phyloP scores from a whole-genome alignment of 2,113 vertebrate genomes.

The Parotia lawesii region DNA sequence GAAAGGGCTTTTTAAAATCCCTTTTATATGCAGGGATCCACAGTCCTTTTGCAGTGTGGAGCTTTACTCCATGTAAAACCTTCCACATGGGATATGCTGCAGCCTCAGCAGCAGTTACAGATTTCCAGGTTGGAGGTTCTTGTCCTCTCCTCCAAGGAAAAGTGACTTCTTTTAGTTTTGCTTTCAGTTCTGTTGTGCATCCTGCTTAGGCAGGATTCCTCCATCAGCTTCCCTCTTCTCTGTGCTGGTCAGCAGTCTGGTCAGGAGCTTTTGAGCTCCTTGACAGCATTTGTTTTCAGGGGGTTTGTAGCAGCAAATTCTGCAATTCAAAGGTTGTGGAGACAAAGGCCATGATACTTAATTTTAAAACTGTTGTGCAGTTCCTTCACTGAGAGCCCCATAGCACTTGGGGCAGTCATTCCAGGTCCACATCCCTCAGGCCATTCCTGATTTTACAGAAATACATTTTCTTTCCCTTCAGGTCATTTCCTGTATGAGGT shows the following conservation, averaged over 20 bases:
- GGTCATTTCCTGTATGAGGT: background rate
- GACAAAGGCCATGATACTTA: background rate
- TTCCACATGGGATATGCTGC: background rate
- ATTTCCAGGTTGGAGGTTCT: background rate
- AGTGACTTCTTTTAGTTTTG: background rate
- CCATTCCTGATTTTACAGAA: background rate
- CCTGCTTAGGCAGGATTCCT: background rate
- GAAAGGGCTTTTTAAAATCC: background rate
- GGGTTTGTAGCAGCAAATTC: background rate
- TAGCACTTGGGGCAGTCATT: background rate
- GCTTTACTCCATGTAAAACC: background rate
- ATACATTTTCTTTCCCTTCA: background rate
- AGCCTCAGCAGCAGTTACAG: background rate
- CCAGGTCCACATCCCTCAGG: fast-evolving
- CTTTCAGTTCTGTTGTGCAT: background rate
- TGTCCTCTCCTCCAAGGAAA: background rate
- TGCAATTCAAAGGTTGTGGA: background rate
- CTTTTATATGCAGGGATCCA: background rate
- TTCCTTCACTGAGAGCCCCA: background rate
- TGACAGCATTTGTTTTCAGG: background rate
- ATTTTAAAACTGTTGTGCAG: background rate
- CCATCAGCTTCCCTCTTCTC: background rate
- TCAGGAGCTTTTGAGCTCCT: background rate
- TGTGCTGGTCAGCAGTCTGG: background rate
- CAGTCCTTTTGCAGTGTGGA: background rate